These are phyloP conservation scores for Pandemis corylana DNA, from an alignment of 2,888 invertebrate genomes.

Conservation along the genomic window DNA sequence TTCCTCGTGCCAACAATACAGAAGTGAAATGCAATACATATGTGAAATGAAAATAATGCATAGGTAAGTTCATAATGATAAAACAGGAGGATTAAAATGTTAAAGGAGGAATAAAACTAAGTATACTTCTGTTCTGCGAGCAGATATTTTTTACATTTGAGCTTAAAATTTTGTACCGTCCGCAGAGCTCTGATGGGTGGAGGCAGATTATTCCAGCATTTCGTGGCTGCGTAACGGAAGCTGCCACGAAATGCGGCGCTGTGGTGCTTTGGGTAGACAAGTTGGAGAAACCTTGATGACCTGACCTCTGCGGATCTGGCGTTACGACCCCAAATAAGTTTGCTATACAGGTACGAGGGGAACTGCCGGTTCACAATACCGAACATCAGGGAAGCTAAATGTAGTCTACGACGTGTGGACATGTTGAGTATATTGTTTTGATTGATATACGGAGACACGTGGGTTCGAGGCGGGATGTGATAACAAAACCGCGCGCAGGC, in stretches of 20 bases:
- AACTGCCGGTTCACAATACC: not conserved
- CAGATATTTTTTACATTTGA: too few relatives aligned
- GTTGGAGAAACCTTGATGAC: not conserved
- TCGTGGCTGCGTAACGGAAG: too few relatives aligned
- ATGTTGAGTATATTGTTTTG: not conserved
- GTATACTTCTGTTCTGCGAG: too few relatives aligned
- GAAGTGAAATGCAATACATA: too few relatives aligned
- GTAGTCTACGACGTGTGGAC: not conserved
- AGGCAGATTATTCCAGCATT: too few relatives aligned
- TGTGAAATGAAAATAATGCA: too few relatives aligned
- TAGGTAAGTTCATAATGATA: too few relatives aligned
- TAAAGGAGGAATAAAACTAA: too few relatives aligned
- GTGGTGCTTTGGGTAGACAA: not conserved
- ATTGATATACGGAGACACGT: not conserved
- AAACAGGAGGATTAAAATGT: too few relatives aligned
- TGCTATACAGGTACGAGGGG: not conserved
- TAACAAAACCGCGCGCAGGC: conserved; percentile 19
- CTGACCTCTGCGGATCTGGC: not conserved
- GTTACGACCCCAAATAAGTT: not conserved
- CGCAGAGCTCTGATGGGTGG: too few relatives aligned
- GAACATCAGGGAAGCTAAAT: not conserved
- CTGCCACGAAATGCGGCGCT: not conserved
- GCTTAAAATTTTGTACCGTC: too few relatives aligned
- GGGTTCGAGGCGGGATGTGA: not conserved
- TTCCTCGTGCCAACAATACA: too few relatives aligned